These are phyloP conservation scores for Diorhabda elongata DNA, from an alignment of 1,140 invertebrate species.

Conservation along the genomic window DNA sequence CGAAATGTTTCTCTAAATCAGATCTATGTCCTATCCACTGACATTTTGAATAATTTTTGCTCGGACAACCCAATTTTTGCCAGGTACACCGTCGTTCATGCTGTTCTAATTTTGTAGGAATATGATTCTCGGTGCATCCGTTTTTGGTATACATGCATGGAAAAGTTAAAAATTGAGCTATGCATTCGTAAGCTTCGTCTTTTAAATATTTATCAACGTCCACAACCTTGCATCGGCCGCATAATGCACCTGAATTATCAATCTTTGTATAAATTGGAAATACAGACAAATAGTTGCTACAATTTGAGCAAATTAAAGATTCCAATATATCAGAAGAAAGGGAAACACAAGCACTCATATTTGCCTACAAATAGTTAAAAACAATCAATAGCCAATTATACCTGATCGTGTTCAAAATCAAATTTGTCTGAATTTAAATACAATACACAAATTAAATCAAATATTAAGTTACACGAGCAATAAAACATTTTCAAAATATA, in stretches of 20 bases:
- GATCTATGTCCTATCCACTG: slow-evolving; percentile 27
- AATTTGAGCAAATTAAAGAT: slow-evolving; percentile 21
- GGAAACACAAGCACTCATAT: slow-evolving; percentile 6
- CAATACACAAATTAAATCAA: too few relatives aligned
- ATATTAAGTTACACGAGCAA: too few relatives aligned
- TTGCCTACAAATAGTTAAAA: not conserved
- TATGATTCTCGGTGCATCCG: slow-evolving; percentile 26
- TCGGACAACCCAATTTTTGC: slow-evolving; percentile 26
- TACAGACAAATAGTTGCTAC: slow-evolving; percentile 24
- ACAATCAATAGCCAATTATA: too few relatives aligned
- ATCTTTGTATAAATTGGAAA: slow-evolving; percentile 27
- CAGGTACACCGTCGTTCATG: slow-evolving; percentile 28
- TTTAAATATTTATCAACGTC: slow-evolving; percentile 21
- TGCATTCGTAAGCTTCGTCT: slow-evolving; percentile 27
- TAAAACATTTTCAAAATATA: too few relatives aligned
- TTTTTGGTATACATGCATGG: slow-evolving; percentile 24
- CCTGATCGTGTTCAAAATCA: too few relatives aligned
- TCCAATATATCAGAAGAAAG: slow-evolving; percentile 24
- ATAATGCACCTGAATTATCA: slow-evolving; percentile 19
- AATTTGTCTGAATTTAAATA: too few relatives aligned
- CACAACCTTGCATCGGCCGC: slow-evolving; percentile 24
- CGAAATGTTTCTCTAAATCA: slow-evolving; percentile 30
- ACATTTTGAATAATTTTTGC: slow-evolving; percentile 22
- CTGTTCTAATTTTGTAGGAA: slow-evolving; percentile 22
- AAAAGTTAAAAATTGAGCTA: slow-evolving; percentile 28